Evolutionary conservation across 2,797 vertebrate species (phyloP).

Genomic region (Melanotaenia trifasciata): DNA sequence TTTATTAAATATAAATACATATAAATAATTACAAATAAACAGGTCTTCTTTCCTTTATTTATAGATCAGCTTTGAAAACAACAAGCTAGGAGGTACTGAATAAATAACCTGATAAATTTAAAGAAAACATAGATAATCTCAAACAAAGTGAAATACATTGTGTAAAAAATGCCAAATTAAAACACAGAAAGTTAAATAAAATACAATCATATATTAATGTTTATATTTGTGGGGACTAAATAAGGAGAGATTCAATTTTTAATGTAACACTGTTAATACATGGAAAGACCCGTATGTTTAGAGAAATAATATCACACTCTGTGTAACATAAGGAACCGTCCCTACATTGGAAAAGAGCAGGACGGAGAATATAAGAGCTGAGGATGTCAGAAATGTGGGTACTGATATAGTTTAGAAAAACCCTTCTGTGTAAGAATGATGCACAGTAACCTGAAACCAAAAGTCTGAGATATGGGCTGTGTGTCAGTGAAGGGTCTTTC

Average conservation of each 20-base stretch:
- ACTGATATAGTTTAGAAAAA: background rate
- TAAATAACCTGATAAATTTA: background rate
- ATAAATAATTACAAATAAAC: no score
- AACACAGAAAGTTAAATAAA: background rate
- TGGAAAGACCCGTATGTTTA: background rate
- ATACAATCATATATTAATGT: background rate
- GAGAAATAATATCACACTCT: background rate
- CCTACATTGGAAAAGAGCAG: background rate
- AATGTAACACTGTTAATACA: background rate
- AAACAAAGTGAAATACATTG: background rate
- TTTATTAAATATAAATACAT: no score
- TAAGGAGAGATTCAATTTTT: background rate
- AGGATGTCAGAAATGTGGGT: background rate
- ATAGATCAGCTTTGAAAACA: background rate
- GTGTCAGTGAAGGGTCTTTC: background rate
- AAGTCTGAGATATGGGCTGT: background rate
- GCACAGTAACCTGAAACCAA: background rate
- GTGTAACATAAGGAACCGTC: background rate
- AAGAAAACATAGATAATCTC: background rate
- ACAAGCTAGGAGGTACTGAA: background rate
- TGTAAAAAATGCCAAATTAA: background rate
- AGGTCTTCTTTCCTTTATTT: background rate
- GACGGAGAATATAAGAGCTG: background rate
- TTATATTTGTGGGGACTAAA: background rate
- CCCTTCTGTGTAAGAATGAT: no score